Evolutionary conservation across 2,797 vertebrate species (phyloP), one percentile per base, ranked within the genome.

Genomic region (Okamejei kenojei): DNA sequence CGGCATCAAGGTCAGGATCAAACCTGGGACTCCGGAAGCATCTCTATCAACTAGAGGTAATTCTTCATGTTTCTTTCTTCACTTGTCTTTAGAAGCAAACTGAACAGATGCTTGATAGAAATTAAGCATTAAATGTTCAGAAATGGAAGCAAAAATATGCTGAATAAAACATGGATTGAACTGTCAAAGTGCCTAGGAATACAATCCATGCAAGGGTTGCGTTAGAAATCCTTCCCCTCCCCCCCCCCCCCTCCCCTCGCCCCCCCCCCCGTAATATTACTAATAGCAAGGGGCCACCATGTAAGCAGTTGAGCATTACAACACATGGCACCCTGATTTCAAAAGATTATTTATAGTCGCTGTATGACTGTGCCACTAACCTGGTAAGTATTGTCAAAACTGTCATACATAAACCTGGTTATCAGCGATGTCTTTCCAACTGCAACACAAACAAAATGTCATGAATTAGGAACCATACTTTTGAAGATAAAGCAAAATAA

Each of bases 361-460:
- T 88, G 9, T 13, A 2, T 63, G 19, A 32, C 21, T 68, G 7
- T 17, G 38, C 68, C 35, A 76, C 90, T 92, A 71, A 92, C 90
- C 90, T 92, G 90, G 38, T 92, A 92, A 45, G 90, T 92, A 35
- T 92, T 92, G 73, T 92, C 90, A 15, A 92, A 92, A 35, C 90
- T 92, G 90, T 92, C 90, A 76, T 92, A 92, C 90, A 92, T 92
- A 54, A 92, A 92, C 71, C 90, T 92, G 1, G 90, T 92, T 45
- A 92, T 92, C 90, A 92, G 90, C 38, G 90, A 92, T 29, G 90
- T 92, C 71, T 92, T 92, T 76, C 90, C 90, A 73, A 92, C 90
- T 92, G 38, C 10, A 91, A 91, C 10, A 92, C 19, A 92, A 92
- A 35, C 8, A 58, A 82, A 61, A 88, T 63, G 32, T 2, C 84